Evolutionary conservation across 2,113 vertebrate species (phyloP).

Genomic region (Chlamydotis undulata): DNA sequence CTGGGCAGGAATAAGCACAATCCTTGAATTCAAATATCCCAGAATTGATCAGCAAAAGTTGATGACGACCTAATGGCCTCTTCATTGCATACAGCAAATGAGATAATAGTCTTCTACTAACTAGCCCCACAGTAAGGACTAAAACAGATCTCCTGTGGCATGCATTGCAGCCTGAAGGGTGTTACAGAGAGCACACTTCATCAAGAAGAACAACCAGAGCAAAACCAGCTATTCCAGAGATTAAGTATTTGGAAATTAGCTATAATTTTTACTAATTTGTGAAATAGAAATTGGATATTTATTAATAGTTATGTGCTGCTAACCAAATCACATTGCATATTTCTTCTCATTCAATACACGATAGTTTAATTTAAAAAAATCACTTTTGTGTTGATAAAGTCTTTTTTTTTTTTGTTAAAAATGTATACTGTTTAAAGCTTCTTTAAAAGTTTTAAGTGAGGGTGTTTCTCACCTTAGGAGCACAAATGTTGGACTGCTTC

Average conservation of each 20-base stretch:
- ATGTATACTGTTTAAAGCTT: background rate
- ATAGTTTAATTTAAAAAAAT: background rate
- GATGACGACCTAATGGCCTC: background rate
- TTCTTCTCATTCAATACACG: background rate
- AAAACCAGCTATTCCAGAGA: background rate
- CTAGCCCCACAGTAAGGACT: background rate
- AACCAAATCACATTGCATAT: background rate
- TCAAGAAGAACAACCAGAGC: background rate
- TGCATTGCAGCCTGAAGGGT: background rate
- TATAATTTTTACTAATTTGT: background rate
- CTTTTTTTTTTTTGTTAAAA: background rate
- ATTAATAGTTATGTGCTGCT: background rate
- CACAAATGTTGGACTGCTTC: background rate
- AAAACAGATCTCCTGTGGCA: background rate
- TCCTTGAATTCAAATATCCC: background rate
- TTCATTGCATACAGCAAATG: background rate
- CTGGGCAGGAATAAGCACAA: background rate
- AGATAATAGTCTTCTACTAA: background rate
- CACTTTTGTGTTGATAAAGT: background rate
- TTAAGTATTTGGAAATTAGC: background rate
- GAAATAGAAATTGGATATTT: background rate
- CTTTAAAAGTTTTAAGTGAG: background rate
- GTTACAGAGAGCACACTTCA: background rate
- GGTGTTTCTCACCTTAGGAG: background rate
- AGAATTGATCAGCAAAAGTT: background rate